phyloP scores from a whole-genome alignment of 2,113 vertebrate genomes.

The Centrocercus urophasianus region DNA sequence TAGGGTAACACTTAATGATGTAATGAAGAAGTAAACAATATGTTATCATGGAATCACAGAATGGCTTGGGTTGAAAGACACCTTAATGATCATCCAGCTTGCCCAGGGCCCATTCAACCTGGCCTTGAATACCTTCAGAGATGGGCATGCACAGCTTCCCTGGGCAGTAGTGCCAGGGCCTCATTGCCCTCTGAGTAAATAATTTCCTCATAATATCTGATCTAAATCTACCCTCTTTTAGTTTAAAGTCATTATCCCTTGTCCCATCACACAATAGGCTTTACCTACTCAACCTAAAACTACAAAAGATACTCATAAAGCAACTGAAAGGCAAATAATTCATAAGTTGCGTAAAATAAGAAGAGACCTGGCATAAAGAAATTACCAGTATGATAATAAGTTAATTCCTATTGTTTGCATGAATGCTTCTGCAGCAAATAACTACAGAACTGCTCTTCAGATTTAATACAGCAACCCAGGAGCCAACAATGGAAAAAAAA shows the following conservation, averaged over 20 bases:
- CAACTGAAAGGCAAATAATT: neutral
- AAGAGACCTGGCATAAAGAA: neutral
- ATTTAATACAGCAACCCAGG: conserved; percentile 12
- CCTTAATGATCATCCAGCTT: neutral
- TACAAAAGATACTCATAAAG: neutral
- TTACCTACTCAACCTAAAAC: neutral
- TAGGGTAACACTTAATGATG: neutral
- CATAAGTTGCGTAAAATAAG: neutral
- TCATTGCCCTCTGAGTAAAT: neutral
- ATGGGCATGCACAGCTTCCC: neutral
- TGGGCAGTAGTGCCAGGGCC: neutral
- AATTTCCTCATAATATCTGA: neutral
- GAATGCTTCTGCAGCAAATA: conserved; percentile 18
- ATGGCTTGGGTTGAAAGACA: neutral
- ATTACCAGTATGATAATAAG: neutral
- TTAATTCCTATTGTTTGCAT: conserved; percentile 11
- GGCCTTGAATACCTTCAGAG: neutral
- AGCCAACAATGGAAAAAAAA: conserved; percentile 10
- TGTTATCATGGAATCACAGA: neutral
- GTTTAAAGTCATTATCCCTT: neutral
- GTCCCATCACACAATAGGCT: neutral
- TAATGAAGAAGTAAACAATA: neutral
- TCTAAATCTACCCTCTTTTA: neutral
- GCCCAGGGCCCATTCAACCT: neutral
- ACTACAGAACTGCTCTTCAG: conserved; percentile 26